Evolutionary conservation across 2,113 vertebrate genomes (phyloP).

Genomic region (Danionella cerebrum): DNA sequence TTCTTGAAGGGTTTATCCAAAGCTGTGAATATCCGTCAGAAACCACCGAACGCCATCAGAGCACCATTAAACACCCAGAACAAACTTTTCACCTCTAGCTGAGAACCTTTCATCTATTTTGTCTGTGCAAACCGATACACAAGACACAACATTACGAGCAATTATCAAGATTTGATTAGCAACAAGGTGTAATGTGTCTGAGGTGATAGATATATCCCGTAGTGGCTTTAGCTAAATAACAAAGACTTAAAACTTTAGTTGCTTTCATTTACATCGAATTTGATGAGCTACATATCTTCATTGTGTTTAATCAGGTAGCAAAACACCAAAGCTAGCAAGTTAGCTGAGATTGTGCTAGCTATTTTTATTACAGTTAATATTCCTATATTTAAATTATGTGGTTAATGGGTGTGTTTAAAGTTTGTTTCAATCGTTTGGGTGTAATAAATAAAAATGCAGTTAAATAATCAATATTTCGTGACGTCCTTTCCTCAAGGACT

Average conservation of each 20-base stretch:
- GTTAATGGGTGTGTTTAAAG: no score
- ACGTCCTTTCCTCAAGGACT: no score
- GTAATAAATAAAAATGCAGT: neutral
- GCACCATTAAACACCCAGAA: neutral
- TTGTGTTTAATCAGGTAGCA: no score
- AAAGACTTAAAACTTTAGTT: neutral
- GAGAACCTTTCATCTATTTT: conserved; percentile 28
- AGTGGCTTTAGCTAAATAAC: neutral
- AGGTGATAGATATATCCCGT: neutral
- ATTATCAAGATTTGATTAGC: conserved; percentile 45
- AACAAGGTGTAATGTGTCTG: conserved; percentile 40
- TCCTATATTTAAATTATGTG: no score
- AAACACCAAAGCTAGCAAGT: no score
- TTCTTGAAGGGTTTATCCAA: no score
- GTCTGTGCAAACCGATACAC: conserved; percentile 22
- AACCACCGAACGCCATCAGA: neutral
- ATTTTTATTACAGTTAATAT: no score
- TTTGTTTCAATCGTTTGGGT: no score
- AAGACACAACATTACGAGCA: conserved; percentile 13
- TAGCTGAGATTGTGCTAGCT: no score
- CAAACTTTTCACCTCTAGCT: conserved; percentile 19
- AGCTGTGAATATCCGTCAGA: neutral
- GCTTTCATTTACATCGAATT: neutral
- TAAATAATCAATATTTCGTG: neutral
- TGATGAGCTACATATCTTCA: no score